Conservation (phyloP, 2,113 vertebrate species). For the Caloenas nicobarica region DNA sequence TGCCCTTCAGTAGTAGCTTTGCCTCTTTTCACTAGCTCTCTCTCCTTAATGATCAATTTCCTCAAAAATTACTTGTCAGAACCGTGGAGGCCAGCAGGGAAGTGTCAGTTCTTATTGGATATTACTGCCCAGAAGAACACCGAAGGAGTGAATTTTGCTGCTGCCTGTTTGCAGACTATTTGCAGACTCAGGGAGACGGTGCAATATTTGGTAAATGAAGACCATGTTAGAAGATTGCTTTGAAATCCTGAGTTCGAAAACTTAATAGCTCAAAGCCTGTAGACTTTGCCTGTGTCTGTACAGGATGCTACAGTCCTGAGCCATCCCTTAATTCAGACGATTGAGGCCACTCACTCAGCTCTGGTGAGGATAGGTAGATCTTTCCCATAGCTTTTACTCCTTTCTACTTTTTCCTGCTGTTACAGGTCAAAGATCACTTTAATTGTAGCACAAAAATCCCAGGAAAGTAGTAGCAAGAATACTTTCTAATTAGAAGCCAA, state of each 20-base stretch:
- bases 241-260: background rate
- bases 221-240: background rate
- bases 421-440: background rate
- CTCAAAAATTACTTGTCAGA: accelerated
- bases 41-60: background rate
- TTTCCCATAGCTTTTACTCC: background rate
- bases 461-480: background rate
- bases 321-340: background rate
- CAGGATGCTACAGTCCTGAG: background rate
- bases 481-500: background rate
- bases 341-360: background rate
- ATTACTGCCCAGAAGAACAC: accelerated
- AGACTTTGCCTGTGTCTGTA: background rate
- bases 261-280: accelerated
- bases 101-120: accelerated
- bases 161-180: accelerated
- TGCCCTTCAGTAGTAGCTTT: accelerated
- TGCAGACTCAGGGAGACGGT: no score
- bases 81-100: accelerated
- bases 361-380: background rate
- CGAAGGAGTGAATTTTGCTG: background rate
- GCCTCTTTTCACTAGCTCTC: background rate
- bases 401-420: background rate
- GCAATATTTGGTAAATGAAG: background rate
- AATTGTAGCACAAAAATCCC: background rate